phyloP scores from a whole-genome alignment of 2,888 invertebrate species.

The Drosophila neutralis region DNA sequence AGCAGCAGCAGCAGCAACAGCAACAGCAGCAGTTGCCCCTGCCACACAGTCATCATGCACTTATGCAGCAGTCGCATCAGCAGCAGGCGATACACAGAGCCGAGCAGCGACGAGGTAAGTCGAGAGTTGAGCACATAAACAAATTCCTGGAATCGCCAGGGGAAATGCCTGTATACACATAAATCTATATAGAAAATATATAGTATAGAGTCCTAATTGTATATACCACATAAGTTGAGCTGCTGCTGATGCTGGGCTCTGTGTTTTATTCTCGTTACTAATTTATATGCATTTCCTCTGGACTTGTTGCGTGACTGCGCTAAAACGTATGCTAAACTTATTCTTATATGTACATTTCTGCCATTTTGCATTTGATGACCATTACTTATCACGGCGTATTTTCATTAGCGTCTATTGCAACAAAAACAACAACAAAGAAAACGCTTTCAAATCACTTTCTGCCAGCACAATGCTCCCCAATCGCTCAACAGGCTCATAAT shows the following conservation, averaged over 20 bases:
- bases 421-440: constrained; percentile 8
- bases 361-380: constrained; percentile 21
- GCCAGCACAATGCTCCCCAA: constrained; percentile 28
- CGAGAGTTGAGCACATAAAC: neutral
- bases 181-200: constrained; percentile 9
- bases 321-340: constrained; percentile 49
- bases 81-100: constrained; percentile 76
- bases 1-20: constrained; percentile 38
- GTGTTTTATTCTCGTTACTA: neutral
- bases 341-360: constrained; percentile 9
- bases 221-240: constrained; percentile 30
- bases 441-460: constrained; percentile 32
- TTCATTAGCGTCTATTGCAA: constrained; percentile 50
- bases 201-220: constrained; percentile 38
- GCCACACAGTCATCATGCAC: constrained; percentile 70
- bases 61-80: constrained; percentile 78
- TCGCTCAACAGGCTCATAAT: constrained; percentile 70
- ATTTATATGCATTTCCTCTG: constrained; percentile 22
- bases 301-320: constrained; percentile 56
- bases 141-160: constrained; percentile 12
- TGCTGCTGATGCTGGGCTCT: constrained; percentile 21
- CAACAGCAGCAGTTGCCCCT: constrained; percentile 49
- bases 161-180: constrained; percentile 43
- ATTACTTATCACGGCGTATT: constrained; percentile 29
- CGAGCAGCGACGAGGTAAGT: constrained; percentile 74